Conservation (phyloP, 35 echinoderm and acorn worm genomes). For the Ophioderma brevispina region DNA sequence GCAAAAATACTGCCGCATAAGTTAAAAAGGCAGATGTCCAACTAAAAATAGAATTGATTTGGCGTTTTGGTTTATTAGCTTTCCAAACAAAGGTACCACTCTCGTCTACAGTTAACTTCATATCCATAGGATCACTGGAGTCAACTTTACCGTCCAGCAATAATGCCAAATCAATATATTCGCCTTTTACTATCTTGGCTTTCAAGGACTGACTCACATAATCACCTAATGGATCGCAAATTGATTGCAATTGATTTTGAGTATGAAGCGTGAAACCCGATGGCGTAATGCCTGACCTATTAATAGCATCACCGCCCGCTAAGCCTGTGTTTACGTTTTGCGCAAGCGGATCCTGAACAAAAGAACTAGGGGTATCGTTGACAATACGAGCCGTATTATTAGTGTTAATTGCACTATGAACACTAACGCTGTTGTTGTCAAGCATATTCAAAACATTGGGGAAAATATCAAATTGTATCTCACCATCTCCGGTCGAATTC, state of each 20-base stretch:
- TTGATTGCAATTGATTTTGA: neutral
- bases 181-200: neutral
- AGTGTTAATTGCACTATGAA: no score
- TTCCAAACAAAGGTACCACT: neutral
- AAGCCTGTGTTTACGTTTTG: no score
- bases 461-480: no score
- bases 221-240: neutral
- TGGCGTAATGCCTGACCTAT: no score
- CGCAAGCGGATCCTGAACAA: no score
- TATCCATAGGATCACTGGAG: neutral
- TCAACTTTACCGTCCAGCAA: neutral
- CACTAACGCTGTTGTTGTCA: no score
- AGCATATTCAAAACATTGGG: no score
- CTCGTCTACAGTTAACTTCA: neutral
- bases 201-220: neutral
- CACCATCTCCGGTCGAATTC: no score
- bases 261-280: no score
- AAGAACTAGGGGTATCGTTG: no score
- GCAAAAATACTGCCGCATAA: neutral
- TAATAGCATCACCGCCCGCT: no score
- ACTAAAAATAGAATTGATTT: neutral
- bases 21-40: neutral
- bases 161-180: neutral
- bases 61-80: neutral
- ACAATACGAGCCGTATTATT: no score